phyloP scores from a whole-genome alignment of 2,113 vertebrate genomes.

The Paedocypris sp. region DNA sequence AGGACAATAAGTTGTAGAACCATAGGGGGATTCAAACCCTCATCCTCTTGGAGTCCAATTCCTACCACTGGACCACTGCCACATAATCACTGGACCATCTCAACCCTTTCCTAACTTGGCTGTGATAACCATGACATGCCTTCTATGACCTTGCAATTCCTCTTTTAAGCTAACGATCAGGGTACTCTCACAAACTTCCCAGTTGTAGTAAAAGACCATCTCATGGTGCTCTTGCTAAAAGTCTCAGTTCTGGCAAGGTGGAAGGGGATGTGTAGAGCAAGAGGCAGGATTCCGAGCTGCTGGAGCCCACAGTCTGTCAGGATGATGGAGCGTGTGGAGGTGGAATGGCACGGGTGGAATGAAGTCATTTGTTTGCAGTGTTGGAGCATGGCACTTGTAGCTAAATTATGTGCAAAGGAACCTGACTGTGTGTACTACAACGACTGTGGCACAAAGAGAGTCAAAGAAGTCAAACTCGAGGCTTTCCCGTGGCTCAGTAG shows the following conservation, averaged over 20 bases:
- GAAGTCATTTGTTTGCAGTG: constrained; percentile 17
- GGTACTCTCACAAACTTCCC: constrained; percentile 6
- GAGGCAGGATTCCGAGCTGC: constrained; percentile 4
- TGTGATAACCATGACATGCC: constrained; percentile 23
- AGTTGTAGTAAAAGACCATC: constrained; percentile 17
- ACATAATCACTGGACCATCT: no score
- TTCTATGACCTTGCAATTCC: constrained; percentile 28
- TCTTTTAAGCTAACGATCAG: constrained; percentile 15
- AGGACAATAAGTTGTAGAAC: no score
- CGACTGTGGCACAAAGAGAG: no score
- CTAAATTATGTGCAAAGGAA: background rate
- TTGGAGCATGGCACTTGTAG: constrained; percentile 15
- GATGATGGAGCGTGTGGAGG: constrained; percentile 25
- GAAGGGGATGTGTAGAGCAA: background rate
- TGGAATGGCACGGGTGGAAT: background rate
- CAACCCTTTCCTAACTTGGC: no score
- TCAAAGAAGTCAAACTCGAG: no score
- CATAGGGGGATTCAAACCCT: no score
- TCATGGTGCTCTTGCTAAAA: constrained; percentile 22
- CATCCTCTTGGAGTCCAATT: no score
- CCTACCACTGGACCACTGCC: no score
- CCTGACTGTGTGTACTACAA: background rate
- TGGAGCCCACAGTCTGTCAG: constrained; percentile 26
- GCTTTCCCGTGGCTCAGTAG: no score
- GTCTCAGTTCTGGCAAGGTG: background rate